phyloP scores from a whole-genome alignment of 2,113 vertebrate species.

The Proterorhinus semilunaris region DNA sequence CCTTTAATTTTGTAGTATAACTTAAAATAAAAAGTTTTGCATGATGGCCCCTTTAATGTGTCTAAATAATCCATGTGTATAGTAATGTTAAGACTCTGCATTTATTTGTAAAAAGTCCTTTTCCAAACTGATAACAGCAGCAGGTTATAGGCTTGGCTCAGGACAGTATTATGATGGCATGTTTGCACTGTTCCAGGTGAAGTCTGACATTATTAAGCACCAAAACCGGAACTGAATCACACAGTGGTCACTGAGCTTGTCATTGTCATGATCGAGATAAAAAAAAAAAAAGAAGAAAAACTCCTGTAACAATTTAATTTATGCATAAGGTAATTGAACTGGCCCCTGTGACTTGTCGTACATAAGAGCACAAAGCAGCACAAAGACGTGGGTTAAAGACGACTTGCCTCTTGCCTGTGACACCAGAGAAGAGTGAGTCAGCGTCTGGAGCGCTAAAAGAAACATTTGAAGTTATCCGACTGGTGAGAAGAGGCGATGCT shows the following conservation, averaged over 20 bases:
- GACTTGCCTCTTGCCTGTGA: constrained; percentile 32
- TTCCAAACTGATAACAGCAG: too few relatives aligned
- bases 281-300: not conserved
- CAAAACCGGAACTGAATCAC: not conserved
- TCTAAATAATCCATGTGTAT: too few relatives aligned
- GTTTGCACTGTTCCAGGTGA: not conserved
- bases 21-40: too few relatives aligned
- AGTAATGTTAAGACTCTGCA: too few relatives aligned
- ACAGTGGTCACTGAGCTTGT: not conserved
- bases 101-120: too few relatives aligned
- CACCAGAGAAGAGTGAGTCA: constrained; percentile 54
- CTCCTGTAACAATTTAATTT: not conserved
- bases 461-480: not conserved
- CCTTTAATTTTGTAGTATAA: too few relatives aligned
- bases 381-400: constrained; percentile 12
- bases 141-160: not conserved
- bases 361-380: not conserved
- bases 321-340: not conserved
- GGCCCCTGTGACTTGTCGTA: not conserved
- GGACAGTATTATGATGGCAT: too few relatives aligned
- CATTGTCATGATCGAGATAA: not conserved
- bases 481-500: not conserved
- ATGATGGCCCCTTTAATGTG: too few relatives aligned
- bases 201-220: not conserved
- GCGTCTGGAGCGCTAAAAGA: constrained; percentile 38